Evolutionary conservation across 2,797 vertebrate genomes (phyloP).

Genomic region (Tokudaia muenninki): DNA sequence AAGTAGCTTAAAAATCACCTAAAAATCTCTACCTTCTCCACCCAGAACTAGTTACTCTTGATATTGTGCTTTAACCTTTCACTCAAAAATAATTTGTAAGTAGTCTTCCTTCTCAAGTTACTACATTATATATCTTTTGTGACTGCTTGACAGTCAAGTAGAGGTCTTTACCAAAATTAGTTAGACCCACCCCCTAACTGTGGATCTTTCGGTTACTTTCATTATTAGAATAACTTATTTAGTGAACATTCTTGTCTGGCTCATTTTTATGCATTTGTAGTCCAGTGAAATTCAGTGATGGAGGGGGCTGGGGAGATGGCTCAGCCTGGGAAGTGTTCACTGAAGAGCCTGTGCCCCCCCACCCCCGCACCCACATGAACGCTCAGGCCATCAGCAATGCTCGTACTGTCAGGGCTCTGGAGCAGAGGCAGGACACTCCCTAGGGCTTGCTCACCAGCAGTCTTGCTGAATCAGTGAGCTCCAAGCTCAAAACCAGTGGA

Average conservation of each 20-base stretch:
- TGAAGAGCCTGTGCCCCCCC: not conserved
- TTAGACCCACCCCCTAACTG: not conserved
- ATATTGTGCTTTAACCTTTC: not conserved
- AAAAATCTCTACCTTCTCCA: constrained; percentile 12
- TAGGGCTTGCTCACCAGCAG: not conserved
- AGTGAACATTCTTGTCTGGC: not conserved
- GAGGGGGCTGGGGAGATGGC: not conserved
- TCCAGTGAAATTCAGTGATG: not conserved
- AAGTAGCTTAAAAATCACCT: constrained; percentile 44
- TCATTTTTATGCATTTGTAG: not conserved
- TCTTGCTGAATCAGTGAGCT: not conserved
- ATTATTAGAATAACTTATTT: not conserved
- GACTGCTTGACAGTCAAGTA: not conserved
- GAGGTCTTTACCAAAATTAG: constrained; percentile 7
- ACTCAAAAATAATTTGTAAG: constrained; percentile 3
- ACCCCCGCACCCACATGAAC: not conserved
- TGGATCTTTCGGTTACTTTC: not conserved
- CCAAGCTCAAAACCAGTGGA: not conserved
- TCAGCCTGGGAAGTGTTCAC: not conserved
- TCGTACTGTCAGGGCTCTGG: not conserved
- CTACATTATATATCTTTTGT: not conserved
- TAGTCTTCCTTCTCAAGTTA: constrained; percentile 31
- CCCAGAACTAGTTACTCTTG: not conserved
- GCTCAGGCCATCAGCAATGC: too few relatives aligned
- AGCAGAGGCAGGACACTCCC: not conserved